phyloP scores from a whole-genome alignment of 1,140 invertebrate species.

The Capitella teleta region DNA sequence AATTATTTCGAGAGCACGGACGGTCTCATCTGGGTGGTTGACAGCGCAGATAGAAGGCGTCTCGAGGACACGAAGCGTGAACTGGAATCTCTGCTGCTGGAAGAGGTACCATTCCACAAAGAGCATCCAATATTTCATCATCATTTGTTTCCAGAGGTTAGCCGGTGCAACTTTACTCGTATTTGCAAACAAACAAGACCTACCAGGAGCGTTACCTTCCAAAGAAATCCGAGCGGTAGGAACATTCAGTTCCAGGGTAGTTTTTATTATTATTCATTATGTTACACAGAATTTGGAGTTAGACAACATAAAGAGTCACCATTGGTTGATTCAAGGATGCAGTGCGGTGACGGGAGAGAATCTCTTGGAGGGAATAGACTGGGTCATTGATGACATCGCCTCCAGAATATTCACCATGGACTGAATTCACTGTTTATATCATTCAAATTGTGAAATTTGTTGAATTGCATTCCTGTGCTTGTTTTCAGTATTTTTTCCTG shows the following conservation, averaged over 20 bases:
- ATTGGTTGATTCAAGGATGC: conserved; percentile 89
- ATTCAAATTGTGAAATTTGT: no score
- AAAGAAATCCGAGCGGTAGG: conserved; percentile 56
- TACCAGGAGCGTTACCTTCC: conserved; percentile 72
- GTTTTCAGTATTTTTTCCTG: no score
- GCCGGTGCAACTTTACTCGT: conserved; percentile 87
- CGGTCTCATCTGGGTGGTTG: conserved; percentile 99
- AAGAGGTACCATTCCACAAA: conserved; percentile 64
- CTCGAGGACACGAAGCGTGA: conserved; percentile 80
- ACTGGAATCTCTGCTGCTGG: conserved; percentile 69
- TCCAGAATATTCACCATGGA: conserved; percentile 90
- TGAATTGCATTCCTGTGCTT: no score
- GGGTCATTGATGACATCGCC: conserved; percentile 90
- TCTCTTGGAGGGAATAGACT: conserved; percentile 84
- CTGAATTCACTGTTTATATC: no score
- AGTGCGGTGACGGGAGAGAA: conserved; percentile 93
- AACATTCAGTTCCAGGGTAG: background rate
- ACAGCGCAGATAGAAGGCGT: conserved; percentile 84
- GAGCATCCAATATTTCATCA: background rate
- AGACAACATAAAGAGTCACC: conserved; percentile 84
- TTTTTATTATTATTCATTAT: conserved; percentile 7
- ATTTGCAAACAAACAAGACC: conserved; percentile 94
- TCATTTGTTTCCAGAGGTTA: conserved; percentile 53
- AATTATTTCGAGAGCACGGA: conserved; percentile 99
- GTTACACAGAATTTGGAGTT: conserved; percentile 64